These are phyloP conservation scores for Tribolium madens DNA, from an alignment of 1,140 invertebrate species.

Conservation along the genomic window DNA sequence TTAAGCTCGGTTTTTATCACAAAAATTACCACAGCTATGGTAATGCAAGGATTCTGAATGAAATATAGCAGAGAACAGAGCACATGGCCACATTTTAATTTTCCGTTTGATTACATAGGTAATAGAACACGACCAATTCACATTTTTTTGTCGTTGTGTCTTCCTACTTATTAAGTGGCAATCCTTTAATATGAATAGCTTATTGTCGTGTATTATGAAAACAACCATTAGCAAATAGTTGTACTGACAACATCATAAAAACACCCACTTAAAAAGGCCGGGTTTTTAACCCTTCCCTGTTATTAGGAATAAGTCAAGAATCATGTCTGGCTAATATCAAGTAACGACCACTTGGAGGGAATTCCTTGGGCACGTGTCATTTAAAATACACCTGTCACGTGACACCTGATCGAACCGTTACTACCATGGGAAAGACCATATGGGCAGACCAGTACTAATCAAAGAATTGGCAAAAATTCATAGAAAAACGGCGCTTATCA, in stretches of 20 bases:
- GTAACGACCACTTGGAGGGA: conserved; percentile 11
- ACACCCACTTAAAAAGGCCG: background rate
- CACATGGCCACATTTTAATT: background rate
- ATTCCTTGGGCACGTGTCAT: conserved; percentile 49
- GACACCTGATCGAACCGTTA: conserved; percentile 55
- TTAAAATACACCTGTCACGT: conserved; percentile 54
- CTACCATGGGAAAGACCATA: conserved; percentile 38
- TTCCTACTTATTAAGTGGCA: background rate
- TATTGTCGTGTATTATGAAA: background rate
- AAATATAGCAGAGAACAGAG: background rate
- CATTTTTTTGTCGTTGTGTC: background rate
- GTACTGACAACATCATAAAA: background rate
- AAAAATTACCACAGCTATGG: conserved; percentile 19
- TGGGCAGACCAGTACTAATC: conserved; percentile 35
- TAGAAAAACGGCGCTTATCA: background rate
- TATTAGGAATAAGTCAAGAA: conserved; percentile 33
- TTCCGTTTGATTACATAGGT: background rate
- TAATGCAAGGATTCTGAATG: conserved; percentile 8
- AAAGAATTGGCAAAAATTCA: conserved; percentile 17
- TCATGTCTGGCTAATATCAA: conserved; percentile 9
- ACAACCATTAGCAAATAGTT: conserved; percentile 4
- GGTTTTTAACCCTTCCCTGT: conserved; percentile 14
- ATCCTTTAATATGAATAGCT: background rate
- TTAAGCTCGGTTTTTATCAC: conserved; percentile 33
- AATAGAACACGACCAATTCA: no score